Base-by-base conservation (phyloP, 2,888 invertebrate genomes). In the Temnothorax unifasciatus region DNA sequence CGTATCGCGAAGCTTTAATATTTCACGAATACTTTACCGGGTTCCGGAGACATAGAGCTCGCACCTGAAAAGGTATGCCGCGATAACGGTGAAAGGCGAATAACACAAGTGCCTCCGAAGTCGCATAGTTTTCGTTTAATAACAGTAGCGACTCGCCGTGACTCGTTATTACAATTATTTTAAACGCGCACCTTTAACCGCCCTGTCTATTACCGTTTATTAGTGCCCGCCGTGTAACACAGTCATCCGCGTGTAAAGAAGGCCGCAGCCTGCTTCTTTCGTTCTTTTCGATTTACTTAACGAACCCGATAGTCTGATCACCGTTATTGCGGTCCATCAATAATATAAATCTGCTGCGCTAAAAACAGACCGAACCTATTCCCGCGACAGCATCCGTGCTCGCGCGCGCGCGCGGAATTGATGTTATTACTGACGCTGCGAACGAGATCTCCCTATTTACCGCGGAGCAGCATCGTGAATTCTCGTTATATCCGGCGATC, bases 61-160 rank as follows among this genome's bases (percentile, higher is more conserved):
- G 88, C 61, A 85, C 87, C 87, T 88, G 88, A 88, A 88, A 81
- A 76, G 87, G 87, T 76, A 79, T 77, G 85, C 84, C 61, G 57
- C 64, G 85, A 77, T 66, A 79, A 82, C 74, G 82, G 89, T 89
- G 89, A 90, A 90, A 90, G 89, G 89, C 86, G 85, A 89, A 85
- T 89, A 89, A 86, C 85, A 73, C 85, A 84, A 86, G 84, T 89
- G 71, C 87, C 86, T 86, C 74, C 66, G 71, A 76, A 89, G 89
- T 89, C 89, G 79, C 88, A 83, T 85, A 84, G 87, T 89, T 86
- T 89, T 84, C 83, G 82, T 86, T 86, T 86, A 89, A 89, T 89
- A 89, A 88, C 85, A 75, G 66, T 47, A 54, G 82, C 82, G 54
- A 41, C 13, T 29, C 47, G 68, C 25, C 74, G 52, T 44, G 52